A percentile compares a stretch with the other conserved stretches of the same genome.
phyloP scores from a whole-genome alignment of 92 coral and sea anemone genomes.

The Bergia puertoricense region DNA sequence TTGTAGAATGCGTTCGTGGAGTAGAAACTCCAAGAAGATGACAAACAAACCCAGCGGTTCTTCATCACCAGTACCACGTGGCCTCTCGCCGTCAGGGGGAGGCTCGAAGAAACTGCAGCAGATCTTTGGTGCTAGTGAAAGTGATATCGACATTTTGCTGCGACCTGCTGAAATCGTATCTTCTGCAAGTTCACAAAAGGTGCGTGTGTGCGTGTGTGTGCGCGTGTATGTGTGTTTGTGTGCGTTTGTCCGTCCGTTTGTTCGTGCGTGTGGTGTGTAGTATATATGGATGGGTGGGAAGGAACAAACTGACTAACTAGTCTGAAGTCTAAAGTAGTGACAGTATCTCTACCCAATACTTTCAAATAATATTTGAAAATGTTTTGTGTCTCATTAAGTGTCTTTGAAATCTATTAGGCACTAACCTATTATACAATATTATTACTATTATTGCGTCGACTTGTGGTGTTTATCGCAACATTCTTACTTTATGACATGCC shows the following conservation, averaged over 20 bases:
- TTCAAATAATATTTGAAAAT: no score
- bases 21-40: constrained; percentile 87
- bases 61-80: constrained; percentile 72
- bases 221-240: neutral
- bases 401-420: no score
- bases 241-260: neutral
- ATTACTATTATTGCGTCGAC: no score
- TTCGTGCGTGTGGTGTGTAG: neutral
- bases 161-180: constrained; percentile 89
- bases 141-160: constrained; percentile 89
- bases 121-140: constrained; percentile 98
- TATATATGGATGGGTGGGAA: neutral
- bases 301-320: no score
- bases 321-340: no score
- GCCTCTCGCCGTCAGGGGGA: constrained; percentile 88
- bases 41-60: constrained; percentile 65
- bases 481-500: neutral
- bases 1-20: constrained; percentile 92
- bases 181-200: constrained; percentile 69
- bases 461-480: neutral
- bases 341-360: no score
- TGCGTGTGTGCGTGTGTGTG: neutral
- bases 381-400: no score
- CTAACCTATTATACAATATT: no score
- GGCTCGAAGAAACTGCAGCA: constrained; percentile 95